These are phyloP conservation scores for Micrasema minimum DNA, from an alignment of 1,140 invertebrate genomes.

Conservation along the genomic window DNA sequence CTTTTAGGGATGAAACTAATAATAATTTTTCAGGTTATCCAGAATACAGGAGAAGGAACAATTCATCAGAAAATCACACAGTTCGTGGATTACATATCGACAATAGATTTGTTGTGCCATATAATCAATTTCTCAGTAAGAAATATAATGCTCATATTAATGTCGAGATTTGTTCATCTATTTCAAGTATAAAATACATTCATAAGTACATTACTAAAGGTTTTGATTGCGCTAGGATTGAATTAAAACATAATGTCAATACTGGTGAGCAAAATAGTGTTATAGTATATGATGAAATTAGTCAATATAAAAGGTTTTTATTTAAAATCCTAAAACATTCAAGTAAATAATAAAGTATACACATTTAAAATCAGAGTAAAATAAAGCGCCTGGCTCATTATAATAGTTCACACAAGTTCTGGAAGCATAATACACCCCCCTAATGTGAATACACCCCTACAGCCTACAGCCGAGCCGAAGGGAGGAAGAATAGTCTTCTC, in stretches of 20 bases:
- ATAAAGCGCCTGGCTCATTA: too few species aligned
- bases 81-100: not conserved
- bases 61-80: not conserved
- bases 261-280: not conserved
- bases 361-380: too few species aligned
- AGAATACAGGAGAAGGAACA: constrained; percentile 5
- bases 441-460: not conserved
- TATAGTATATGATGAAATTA: not conserved
- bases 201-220: too few species aligned
- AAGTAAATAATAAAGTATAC: too few species aligned
- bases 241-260: not conserved
- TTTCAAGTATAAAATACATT: too few species aligned
- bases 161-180: too few species aligned
- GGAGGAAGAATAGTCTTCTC: constrained; percentile 1
- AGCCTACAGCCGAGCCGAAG: too few species aligned
- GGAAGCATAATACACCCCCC: too few species aligned
- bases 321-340: too few species aligned
- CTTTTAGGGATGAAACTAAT: not conserved
- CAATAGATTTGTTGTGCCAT: not conserved
- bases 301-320: too few species aligned
- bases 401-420: too few species aligned
- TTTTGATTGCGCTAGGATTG: not conserved
- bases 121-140: not conserved
- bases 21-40: not conserved
- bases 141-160: not conserved